phyloP scores from a whole-genome alignment of 2,888 invertebrate species.

The Ophion costatus region DNA sequence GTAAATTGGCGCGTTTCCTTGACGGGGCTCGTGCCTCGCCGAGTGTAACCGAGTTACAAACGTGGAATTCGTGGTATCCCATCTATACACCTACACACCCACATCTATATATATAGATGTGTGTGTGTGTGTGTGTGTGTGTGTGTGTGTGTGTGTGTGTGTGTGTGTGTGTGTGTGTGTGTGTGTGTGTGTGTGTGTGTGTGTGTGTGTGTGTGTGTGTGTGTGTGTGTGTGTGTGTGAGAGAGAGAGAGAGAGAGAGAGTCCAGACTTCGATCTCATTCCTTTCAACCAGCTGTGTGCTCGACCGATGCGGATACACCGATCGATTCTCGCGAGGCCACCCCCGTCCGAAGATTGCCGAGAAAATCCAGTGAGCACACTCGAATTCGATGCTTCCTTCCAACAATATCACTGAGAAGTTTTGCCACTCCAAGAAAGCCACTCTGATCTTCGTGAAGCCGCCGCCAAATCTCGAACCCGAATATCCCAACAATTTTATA shows the following conservation, averaged over 20 bases:
- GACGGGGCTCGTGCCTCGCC: conserved; percentile 70
- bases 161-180: no score
- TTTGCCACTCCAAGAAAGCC: neutral
- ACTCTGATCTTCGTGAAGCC: neutral
- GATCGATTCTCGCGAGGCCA: conserved; percentile 57
- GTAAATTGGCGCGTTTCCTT: conserved; percentile 82
- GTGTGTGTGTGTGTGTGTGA: no score
- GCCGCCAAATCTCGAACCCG: neutral
- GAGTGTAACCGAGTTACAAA: conserved; percentile 69
- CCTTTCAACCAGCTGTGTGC: conserved; percentile 37
- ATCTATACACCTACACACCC: conserved; percentile 1
- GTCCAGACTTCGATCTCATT: conserved; percentile 22
- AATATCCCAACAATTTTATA: neutral
- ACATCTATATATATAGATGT: no score
- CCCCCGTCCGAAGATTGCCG: conserved; percentile 13
- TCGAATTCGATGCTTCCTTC: neutral
- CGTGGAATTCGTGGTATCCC: conserved; percentile 70
- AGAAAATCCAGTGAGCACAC: conserved; percentile 24
- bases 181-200: no score
- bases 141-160: no score
- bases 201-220: no score
- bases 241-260: no score
- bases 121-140: no score
- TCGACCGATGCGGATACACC: conserved; percentile 61
- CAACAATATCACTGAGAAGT: conserved; percentile 27